A percentile compares a stretch with the other conserved stretches of the same genome.
phyloP scores from a whole-genome alignment of 92 coral and sea anemone species.

The Galaxea fascicularis region DNA sequence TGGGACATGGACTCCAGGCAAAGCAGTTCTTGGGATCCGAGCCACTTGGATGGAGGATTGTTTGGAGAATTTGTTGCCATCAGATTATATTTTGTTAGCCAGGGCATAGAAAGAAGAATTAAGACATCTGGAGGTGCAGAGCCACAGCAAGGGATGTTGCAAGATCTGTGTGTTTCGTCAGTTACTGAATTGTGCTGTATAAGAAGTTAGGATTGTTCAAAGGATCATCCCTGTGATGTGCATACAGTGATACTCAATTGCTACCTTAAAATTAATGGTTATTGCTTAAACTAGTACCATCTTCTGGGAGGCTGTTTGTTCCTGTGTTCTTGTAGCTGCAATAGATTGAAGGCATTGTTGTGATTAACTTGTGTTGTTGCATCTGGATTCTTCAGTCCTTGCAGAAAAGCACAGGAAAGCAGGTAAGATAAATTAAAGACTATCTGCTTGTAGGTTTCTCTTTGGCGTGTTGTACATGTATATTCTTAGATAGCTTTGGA shows the following conservation, averaged over 20 bases:
- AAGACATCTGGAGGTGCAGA: not conserved
- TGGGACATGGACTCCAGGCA: slow-evolving; percentile 30
- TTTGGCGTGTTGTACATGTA: too few relatives aligned
- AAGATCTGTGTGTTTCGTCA: not conserved
- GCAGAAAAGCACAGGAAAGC: slow-evolving; percentile 14
- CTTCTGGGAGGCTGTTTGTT: slow-evolving; percentile 1
- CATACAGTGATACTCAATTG: not conserved
- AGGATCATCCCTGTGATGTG: slow-evolving; percentile 4
- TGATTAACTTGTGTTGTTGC: slow-evolving; percentile 25
- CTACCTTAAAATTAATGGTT: not conserved
- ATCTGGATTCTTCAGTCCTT: slow-evolving; percentile 47
- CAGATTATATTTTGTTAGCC: slow-evolving; percentile 58
- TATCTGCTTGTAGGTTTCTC: too few relatives aligned
- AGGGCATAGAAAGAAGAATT: slow-evolving; percentile 35
- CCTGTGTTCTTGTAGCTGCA: slow-evolving; percentile 15
- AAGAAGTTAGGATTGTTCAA: not conserved
- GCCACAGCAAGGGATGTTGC: slow-evolving; percentile 11
- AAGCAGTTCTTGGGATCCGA: slow-evolving; percentile 36
- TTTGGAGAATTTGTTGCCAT: slow-evolving; percentile 41
- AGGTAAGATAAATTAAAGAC: slow-evolving; percentile 37
- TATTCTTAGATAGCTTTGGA: too few relatives aligned
- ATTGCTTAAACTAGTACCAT: too few relatives aligned
- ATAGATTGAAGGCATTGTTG: slow-evolving; percentile 26
- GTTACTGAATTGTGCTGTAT: not conserved
- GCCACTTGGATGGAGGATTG: slow-evolving; percentile 29